Percentiles rank a stretch among this genome's conserved stretches.
Evolutionary conservation across 2,113 vertebrate genomes (phyloP).

Genomic region (Spheniscus mendiculus): DNA sequence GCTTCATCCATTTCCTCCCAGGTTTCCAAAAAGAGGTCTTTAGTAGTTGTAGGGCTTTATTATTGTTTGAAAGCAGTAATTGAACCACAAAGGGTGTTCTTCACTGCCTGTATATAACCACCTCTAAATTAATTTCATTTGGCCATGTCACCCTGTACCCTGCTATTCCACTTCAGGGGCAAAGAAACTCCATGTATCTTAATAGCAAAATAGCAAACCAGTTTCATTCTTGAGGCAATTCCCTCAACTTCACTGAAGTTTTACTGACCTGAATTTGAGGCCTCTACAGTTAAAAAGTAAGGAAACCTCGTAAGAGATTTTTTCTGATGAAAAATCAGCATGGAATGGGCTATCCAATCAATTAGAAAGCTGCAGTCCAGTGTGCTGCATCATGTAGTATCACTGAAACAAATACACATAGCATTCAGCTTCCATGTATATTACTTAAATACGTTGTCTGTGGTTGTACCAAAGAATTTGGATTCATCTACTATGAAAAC

Average conservation of each 20-base stretch:
- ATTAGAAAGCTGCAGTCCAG: not conserved
- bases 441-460: not conserved
- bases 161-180: not conserved
- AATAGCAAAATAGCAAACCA: not conserved
- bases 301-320: not conserved
- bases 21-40: not conserved
- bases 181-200: not conserved
- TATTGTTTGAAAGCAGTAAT: not conserved
- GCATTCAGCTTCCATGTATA: not conserved
- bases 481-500: not conserved
- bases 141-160: fast-evolving
- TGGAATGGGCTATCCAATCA: not conserved
- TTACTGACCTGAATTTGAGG: not conserved
- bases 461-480: not conserved
- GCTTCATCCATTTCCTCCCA: not conserved
- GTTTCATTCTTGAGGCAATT: not conserved
- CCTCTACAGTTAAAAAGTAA: not conserved
- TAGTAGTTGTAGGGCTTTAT: not conserved
- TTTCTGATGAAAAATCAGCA: not conserved
- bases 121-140: not conserved
- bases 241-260: not conserved
- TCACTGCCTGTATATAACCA: not conserved
- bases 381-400: not conserved
- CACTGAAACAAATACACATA: not conserved
- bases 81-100: not conserved